phyloP scores from a whole-genome alignment of 2,113 vertebrate species.

The Periophthalmus modestus region DNA sequence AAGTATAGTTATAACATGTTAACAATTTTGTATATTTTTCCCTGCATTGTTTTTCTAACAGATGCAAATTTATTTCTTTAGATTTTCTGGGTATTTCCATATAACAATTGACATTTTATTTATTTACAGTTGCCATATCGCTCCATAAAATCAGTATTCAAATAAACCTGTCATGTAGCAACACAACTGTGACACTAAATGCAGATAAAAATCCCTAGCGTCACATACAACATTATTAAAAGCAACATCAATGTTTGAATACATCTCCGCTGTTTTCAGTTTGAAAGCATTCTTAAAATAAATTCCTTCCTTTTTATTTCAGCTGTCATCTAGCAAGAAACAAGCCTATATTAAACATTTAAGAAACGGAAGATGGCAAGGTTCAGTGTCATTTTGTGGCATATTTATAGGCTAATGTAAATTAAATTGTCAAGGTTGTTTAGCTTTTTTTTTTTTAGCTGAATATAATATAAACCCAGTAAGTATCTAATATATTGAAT shows the following conservation, averaged over 20 bases:
- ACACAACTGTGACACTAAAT: conserved; percentile 9
- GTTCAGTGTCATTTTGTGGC: conserved; percentile 22
- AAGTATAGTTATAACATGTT: neutral
- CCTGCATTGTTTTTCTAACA: neutral
- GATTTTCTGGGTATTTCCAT: neutral
- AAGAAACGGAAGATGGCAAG: conserved; percentile 34
- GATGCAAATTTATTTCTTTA: neutral
- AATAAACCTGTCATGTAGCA: neutral
- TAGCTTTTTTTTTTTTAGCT: too few relatives aligned
- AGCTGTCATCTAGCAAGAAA: conserved; percentile 7
- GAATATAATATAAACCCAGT: conserved; percentile 54
- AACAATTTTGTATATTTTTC: neutral
- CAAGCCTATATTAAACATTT: conserved; percentile 24
- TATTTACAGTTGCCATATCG: neutral
- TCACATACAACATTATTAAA: conserved; percentile 26
- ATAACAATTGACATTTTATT: conserved; percentile 4
- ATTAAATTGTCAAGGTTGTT: conserved; percentile 58
- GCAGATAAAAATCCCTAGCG: neutral
- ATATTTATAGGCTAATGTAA: conserved; percentile 27
- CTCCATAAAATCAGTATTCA: neutral
- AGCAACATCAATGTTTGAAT: conserved; percentile 28
- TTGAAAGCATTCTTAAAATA: conserved; percentile 34
- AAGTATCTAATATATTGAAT: conserved; percentile 50
- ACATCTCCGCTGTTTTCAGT: conserved; percentile 18
- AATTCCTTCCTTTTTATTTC: conserved; percentile 24